Conservation (phyloP, 1,140 invertebrate genomes). For the Panulirus ornatus region DNA sequence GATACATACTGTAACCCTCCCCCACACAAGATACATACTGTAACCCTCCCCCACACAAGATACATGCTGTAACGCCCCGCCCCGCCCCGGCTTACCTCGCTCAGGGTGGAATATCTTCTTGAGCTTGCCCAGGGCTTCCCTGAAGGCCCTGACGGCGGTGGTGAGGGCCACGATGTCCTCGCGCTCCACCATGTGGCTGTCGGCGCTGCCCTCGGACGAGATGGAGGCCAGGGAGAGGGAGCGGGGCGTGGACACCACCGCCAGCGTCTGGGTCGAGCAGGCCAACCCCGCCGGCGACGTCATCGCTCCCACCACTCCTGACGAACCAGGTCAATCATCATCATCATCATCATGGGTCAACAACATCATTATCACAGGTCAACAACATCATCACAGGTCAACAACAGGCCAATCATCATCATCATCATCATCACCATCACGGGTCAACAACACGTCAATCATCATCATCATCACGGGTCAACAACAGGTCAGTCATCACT, state of each 20-base stretch:
- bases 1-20: no score
- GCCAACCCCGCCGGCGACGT: constrained; percentile 61
- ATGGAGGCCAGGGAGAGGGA: constrained; percentile 78
- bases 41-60: no score
- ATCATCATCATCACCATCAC: no score
- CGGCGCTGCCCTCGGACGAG: constrained; percentile 78
- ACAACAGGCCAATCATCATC: not conserved
- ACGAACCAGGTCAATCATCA: no score
- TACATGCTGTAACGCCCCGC: no score
- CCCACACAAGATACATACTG: no score
- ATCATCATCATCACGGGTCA: no score
- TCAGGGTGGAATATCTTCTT: constrained; percentile 79
- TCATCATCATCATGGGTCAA: no score
- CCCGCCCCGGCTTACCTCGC: constrained; percentile 77
- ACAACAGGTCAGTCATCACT: no score
- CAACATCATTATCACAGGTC: no score
- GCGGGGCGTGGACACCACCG: constrained; percentile 68
- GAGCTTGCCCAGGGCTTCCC: constrained; percentile 80
- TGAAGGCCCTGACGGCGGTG: constrained; percentile 80
- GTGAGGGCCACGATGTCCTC: constrained; percentile 81
- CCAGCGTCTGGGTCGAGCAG: constrained; percentile 62
- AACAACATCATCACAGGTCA: no score
- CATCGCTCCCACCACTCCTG: constrained; percentile 34
- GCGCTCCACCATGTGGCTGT: constrained; percentile 79
- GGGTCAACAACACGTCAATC: no score